Evolutionary conservation across 1,140 invertebrate genomes (phyloP).

Genomic region (Bombus breviceps): DNA sequence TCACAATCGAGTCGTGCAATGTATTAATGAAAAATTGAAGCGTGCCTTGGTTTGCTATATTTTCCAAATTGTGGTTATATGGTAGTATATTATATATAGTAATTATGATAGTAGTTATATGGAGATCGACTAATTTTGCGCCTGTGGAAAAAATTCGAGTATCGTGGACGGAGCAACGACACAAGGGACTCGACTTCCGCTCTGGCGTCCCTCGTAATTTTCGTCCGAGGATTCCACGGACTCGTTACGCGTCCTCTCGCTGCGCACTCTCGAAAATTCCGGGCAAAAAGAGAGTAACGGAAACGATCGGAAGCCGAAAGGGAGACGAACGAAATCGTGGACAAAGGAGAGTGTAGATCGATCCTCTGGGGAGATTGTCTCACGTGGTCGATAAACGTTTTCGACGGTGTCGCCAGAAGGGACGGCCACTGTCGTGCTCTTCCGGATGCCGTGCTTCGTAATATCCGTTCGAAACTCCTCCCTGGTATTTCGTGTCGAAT

Average conservation of each 20-base stretch:
- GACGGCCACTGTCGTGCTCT: background rate
- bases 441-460: constrained; percentile 21
- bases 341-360: background rate
- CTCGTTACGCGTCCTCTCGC: too few relatives aligned
- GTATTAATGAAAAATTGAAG: too few relatives aligned
- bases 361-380: background rate
- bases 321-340: background rate
- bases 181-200: background rate
- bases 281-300: background rate
- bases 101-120: too few relatives aligned
- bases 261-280: background rate
- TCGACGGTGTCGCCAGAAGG: background rate
- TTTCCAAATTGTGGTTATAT: too few relatives aligned
- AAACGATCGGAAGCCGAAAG: background rate
- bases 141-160: background rate
- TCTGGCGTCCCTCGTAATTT: background rate
- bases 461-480: constrained; percentile 13
- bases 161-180: background rate
- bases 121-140: background rate
- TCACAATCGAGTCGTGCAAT: too few relatives aligned
- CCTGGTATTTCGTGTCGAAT: constrained; percentile 17
- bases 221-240: background rate
- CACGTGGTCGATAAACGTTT: background rate
- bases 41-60: background rate
- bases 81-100: too few relatives aligned